These are phyloP conservation scores for Clitarchus hookeri DNA, from an alignment of 2,888 invertebrate species.

Conservation along the genomic window DNA sequence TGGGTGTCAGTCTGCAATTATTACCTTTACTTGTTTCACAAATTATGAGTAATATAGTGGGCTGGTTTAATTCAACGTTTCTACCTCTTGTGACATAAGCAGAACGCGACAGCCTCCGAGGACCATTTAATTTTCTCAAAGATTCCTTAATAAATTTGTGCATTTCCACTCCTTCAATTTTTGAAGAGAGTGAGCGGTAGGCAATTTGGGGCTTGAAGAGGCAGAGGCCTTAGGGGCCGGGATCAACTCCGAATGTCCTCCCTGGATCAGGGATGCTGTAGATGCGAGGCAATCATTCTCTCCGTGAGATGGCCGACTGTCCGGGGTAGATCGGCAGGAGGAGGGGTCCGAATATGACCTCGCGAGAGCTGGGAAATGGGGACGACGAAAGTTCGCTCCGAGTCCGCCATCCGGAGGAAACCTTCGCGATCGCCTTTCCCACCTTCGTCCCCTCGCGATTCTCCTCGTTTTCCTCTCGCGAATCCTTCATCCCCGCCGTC, in stretches of 20 bases:
- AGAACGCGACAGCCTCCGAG: no score
- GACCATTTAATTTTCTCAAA: no score
- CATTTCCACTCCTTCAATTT: no score
- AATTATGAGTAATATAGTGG: no score
- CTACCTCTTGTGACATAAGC: no score
- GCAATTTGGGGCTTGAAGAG: background rate
- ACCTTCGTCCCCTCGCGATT: background rate
- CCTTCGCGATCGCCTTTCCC: background rate
- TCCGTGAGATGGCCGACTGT: background rate
- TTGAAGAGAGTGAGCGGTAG: background rate
- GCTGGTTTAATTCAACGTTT: no score
- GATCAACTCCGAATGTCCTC: background rate
- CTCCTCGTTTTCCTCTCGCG: background rate
- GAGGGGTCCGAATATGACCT: conserved; percentile 10
- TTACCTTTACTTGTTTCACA: no score
- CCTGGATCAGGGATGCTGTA: background rate
- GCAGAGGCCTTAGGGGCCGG: background rate
- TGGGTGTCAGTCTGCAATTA: no score
- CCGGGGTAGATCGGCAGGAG: background rate
- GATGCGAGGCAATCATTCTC: background rate
- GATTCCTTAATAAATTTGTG: no score
- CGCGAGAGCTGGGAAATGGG: background rate
- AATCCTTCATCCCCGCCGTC: background rate
- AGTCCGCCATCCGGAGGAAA: background rate
- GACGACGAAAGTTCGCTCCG: background rate